A percentile compares a stretch with the other conserved stretches of the same genome.
Evolutionary conservation across 1,140 invertebrate genomes (phyloP).

Genomic region (Zaprionus taronus): DNA sequence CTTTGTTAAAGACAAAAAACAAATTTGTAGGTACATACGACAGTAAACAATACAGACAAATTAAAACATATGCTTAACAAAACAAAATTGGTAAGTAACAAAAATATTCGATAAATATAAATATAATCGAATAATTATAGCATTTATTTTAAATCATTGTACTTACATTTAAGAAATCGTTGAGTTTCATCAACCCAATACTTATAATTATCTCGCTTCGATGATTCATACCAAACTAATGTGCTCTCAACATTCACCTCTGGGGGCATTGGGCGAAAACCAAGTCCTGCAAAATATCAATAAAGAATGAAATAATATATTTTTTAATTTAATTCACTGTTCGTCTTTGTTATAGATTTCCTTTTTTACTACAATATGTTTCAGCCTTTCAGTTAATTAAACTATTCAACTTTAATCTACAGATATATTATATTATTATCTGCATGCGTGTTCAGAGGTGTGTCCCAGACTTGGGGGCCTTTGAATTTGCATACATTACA

Average conservation of each 20-base stretch:
- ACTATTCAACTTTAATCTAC: background rate
- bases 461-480: no score
- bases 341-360: background rate
- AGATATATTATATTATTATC: no score
- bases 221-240: slow-evolving; percentile 95
- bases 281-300: slow-evolving; percentile 88
- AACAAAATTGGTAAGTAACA: background rate
- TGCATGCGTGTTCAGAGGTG: no score
- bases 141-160: background rate
- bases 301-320: slow-evolving; percentile 1
- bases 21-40: slow-evolving; percentile 41
- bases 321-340: slow-evolving; percentile 18
- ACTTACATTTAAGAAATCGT: slow-evolving; percentile 78
- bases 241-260: slow-evolving; percentile 95
- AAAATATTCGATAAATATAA: slow-evolving; percentile 16
- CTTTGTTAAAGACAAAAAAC: slow-evolving; percentile 55
- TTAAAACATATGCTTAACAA: background rate
- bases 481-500: no score
- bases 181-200: slow-evolving; percentile 91
- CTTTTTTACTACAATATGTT: slow-evolving; percentile 26
- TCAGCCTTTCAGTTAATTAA: background rate
- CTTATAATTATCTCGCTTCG: slow-evolving; percentile 90
- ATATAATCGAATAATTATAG: background rate
- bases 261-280: slow-evolving; percentile 96
- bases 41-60: slow-evolving; percentile 16